Evolutionary conservation across 2,797 vertebrate genomes (phyloP).

Genomic region (Oophaga sylvatica): DNA sequence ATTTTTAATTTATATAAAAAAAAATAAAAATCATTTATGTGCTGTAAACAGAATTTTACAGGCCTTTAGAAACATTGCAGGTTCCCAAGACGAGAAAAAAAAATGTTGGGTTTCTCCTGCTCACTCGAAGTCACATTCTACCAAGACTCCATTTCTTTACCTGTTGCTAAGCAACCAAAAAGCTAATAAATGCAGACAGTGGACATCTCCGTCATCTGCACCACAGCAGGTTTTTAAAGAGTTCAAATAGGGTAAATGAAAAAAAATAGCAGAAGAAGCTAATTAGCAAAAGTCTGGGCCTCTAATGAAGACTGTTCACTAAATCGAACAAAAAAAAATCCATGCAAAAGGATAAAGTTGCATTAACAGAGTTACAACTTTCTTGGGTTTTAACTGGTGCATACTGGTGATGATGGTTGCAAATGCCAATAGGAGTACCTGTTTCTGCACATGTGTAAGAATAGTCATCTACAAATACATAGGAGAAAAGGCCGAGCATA

Average conservation of each 20-base stretch:
- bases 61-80: background rate
- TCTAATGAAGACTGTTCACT: constrained; percentile 14
- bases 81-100: background rate
- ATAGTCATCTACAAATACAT: too few species aligned
- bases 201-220: constrained; percentile 21
- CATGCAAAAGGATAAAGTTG: background rate
- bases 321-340: background rate
- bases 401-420: background rate
- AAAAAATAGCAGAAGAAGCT: constrained; percentile 30
- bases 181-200: background rate
- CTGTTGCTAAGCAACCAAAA: constrained; percentile 52
- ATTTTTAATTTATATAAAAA: too few species aligned
- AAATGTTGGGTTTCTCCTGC: too few species aligned
- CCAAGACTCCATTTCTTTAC: constrained; percentile 44
- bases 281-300: constrained; percentile 7
- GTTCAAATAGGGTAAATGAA: constrained; percentile 46
- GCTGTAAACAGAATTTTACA: too few species aligned
- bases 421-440: background rate
- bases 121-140: background rate
- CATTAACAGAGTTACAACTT: background rate
- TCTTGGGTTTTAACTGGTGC: background rate
- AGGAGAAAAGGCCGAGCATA: too few species aligned
- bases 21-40: too few species aligned
- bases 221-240: constrained; percentile 36
- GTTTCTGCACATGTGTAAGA: too few species aligned